These are phyloP conservation scores for Pempheris klunzingeri DNA, from an alignment of 2,797 vertebrate species.

Conservation along the genomic window DNA sequence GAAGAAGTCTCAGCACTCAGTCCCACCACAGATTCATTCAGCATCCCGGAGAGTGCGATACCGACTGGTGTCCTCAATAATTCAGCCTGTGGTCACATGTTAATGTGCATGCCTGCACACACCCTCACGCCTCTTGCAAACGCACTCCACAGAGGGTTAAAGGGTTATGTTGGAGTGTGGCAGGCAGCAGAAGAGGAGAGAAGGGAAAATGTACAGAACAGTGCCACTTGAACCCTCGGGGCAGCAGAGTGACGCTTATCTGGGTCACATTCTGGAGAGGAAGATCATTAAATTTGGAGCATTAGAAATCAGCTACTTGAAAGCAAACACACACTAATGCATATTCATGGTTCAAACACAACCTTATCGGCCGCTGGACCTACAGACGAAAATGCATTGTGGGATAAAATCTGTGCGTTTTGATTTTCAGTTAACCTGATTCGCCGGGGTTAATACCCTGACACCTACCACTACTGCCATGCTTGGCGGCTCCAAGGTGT, in stretches of 20 bases:
- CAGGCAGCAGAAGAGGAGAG: constrained; percentile 23
- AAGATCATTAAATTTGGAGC: constrained; percentile 59
- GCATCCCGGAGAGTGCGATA: background rate
- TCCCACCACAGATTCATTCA: constrained; percentile 8
- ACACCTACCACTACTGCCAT: constrained; percentile 11
- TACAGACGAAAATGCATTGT: constrained; percentile 28
- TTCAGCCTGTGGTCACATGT: constrained; percentile 26
- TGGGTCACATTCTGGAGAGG: constrained; percentile 66
- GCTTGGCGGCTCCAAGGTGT: constrained; percentile 10
- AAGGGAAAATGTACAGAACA: constrained; percentile 39
- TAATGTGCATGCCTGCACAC: background rate
- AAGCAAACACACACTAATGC: constrained; percentile 37
- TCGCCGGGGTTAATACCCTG: constrained; percentile 58
- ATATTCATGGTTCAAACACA: constrained; percentile 35
- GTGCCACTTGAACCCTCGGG: constrained; percentile 54
- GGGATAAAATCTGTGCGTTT: constrained; percentile 62
- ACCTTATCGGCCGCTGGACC: background rate
- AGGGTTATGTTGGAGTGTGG: constrained; percentile 17
- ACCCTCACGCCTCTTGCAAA: background rate
- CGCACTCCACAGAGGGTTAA: constrained; percentile 17
- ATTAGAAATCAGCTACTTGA: constrained; percentile 49
- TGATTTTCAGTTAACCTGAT: constrained; percentile 74
- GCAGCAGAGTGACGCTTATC: constrained; percentile 50
- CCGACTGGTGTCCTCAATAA: constrained; percentile 23
- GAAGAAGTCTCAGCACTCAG: background rate